Evolutionary conservation across 2,113 vertebrate species (phyloP).

Genomic region (Psilopogon haemacephalus): DNA sequence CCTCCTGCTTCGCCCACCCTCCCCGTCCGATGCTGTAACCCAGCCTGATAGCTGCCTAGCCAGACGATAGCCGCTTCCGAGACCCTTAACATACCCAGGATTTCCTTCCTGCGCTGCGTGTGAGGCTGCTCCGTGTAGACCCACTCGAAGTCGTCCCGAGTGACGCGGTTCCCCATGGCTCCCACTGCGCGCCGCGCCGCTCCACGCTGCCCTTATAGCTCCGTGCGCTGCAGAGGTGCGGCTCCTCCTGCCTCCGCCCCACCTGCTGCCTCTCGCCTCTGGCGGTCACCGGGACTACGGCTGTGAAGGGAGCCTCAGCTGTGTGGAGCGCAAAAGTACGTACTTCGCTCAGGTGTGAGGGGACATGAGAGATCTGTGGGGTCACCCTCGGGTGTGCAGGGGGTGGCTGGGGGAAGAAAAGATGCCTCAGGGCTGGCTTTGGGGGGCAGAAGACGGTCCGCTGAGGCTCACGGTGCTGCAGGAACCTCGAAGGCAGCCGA

Average conservation of each 20-base stretch:
- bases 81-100: slow-evolving; percentile 80
- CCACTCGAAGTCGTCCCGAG: slow-evolving; percentile 92
- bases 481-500: background rate
- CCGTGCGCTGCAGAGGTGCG: background rate
- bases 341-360: background rate
- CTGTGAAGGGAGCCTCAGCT: background rate
- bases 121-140: slow-evolving; percentile 96
- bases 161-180: slow-evolving; percentile 84
- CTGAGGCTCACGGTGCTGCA: background rate
- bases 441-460: background rate
- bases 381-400: too few species aligned
- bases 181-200: rapidly evolving
- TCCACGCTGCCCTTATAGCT: background rate
- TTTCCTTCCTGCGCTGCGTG: slow-evolving; percentile 91
- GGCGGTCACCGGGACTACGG: background rate
- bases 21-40: background rate
- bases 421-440: background rate
- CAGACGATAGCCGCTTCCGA: background rate
- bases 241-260: background rate
- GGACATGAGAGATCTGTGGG: too few species aligned
- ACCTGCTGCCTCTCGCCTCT: background rate
- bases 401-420: too few species aligned
- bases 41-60: background rate
- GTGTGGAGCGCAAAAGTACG: background rate
- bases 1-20: background rate